Percentiles rank a stretch among this genome's conserved stretches.
Conservation (phyloP, 1,140 invertebrate species). For the Lutraria rhynchaena region DNA sequence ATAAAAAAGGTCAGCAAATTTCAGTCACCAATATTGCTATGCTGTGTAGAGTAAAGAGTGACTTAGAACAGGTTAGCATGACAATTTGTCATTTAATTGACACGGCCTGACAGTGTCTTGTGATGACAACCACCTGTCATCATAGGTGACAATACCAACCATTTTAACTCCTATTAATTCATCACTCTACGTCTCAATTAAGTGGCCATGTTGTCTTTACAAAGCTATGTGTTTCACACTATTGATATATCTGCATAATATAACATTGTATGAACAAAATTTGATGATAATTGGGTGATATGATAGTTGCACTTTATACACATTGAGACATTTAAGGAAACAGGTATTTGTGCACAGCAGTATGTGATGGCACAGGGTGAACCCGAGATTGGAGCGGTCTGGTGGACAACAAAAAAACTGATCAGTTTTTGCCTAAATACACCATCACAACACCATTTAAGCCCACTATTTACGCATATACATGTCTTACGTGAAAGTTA, state of each 20-base stretch:
- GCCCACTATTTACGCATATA: too few relatives aligned
- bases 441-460: too few relatives aligned
- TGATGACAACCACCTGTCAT: slow-evolving; percentile 33
- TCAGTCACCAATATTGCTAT: neutral
- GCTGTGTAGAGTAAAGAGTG: neutral
- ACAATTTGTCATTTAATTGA: slow-evolving; percentile 28
- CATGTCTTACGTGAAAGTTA: too few relatives aligned
- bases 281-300: neutral
- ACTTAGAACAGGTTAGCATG: neutral
- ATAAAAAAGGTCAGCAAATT: neutral
- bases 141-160: neutral
- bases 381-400: too few relatives aligned
- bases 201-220: neutral
- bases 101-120: slow-evolving; percentile 20
- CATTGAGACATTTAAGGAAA: too few relatives aligned
- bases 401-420: too few relatives aligned
- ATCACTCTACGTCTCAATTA: neutral
- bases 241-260: neutral
- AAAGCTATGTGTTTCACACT: neutral
- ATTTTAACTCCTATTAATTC: slow-evolving; percentile 11
- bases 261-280: neutral
- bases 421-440: too few relatives aligned
- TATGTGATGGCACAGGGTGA: too few relatives aligned
- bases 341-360: too few relatives aligned
- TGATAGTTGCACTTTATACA: too few relatives aligned